Conservation (phyloP, 2,797 vertebrate genomes). For the Nyctibius grandis region DNA sequence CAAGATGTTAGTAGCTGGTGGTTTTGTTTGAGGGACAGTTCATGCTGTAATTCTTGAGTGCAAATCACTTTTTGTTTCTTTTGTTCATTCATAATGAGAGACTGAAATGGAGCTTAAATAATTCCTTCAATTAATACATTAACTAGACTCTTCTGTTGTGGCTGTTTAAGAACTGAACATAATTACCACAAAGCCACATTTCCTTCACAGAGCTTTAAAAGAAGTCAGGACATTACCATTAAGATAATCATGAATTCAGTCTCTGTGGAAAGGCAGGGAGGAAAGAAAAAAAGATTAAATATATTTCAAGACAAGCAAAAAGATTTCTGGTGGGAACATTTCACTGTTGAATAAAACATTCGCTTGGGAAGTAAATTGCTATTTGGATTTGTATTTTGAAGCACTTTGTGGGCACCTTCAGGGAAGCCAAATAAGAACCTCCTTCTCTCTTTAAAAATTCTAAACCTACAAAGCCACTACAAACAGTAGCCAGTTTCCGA, state of each 20-base stretch:
- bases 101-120: slow-evolving; percentile 78
- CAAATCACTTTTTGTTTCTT: slow-evolving; percentile 75
- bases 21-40: slow-evolving; percentile 72
- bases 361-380: slow-evolving; percentile 57
- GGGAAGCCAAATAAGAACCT: neutral
- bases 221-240: slow-evolving; percentile 60
- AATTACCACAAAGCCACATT: slow-evolving; percentile 73
- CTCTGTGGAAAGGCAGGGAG: slow-evolving; percentile 55
- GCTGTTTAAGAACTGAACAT: slow-evolving; percentile 72
- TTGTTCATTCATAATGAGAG: slow-evolving; percentile 71
- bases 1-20: slow-evolving; percentile 57
- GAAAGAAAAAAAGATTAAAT: slow-evolving; percentile 58
- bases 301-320: slow-evolving; percentile 68
- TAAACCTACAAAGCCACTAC: neutral
- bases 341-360: slow-evolving; percentile 65
- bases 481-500: neutral
- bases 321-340: slow-evolving; percentile 72
- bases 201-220: slow-evolving; percentile 68
- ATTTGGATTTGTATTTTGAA: slow-evolving; percentile 57
- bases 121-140: slow-evolving; percentile 75
- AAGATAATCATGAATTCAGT: slow-evolving; percentile 67
- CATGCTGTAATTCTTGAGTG: slow-evolving; percentile 72
- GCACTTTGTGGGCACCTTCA: slow-evolving; percentile 17
- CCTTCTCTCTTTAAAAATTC: neutral
- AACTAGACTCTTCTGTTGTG: slow-evolving; percentile 71